Conservation (phyloP, 1,140 invertebrate species). For the Leucophenga varia region DNA sequence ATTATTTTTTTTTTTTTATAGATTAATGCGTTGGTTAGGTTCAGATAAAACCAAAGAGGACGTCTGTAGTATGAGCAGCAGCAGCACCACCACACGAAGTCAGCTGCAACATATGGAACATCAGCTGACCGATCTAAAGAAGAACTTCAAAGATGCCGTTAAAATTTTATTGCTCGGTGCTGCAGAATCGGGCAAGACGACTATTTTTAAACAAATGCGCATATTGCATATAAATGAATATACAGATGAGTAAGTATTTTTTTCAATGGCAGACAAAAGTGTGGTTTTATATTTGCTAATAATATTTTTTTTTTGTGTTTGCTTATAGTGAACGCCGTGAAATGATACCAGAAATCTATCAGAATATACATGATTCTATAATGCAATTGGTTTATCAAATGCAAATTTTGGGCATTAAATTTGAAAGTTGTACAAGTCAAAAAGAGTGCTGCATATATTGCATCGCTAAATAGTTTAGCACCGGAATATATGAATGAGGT, state of each 20-base stretch:
- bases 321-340: slow-evolving; percentile 63
- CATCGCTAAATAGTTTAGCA: slow-evolving; percentile 58
- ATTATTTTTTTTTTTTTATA: slow-evolving; percentile 22
- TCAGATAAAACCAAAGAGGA: slow-evolving; percentile 18
- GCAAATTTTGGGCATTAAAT: slow-evolving; percentile 58
- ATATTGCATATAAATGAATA: slow-evolving; percentile 75
- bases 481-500: slow-evolving; percentile 61
- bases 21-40: slow-evolving; percentile 46
- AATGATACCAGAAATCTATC: slow-evolving; percentile 64
- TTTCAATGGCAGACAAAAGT: background rate
- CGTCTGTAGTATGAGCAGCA: no score
- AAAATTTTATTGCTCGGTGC: slow-evolving; percentile 70
- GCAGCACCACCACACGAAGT: slow-evolving; percentile 12
- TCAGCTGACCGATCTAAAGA: slow-evolving; percentile 27
- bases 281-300: background rate
- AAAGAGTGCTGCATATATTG: slow-evolving; percentile 61
- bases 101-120: slow-evolving; percentile 26
- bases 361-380: slow-evolving; percentile 70
- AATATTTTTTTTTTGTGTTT: background rate
- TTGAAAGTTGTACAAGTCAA: slow-evolving; percentile 58
- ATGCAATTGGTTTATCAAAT: slow-evolving; percentile 64
- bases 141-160: slow-evolving; percentile 56
- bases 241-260: slow-evolving; percentile 61
- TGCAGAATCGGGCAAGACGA: slow-evolving; percentile 74
- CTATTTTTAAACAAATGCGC: slow-evolving; percentile 83